Evolutionary conservation across 2,797 vertebrate species (phyloP), one percentile per base, ranked within the genome.

Genomic region (Hylomyscus alleni): DNA sequence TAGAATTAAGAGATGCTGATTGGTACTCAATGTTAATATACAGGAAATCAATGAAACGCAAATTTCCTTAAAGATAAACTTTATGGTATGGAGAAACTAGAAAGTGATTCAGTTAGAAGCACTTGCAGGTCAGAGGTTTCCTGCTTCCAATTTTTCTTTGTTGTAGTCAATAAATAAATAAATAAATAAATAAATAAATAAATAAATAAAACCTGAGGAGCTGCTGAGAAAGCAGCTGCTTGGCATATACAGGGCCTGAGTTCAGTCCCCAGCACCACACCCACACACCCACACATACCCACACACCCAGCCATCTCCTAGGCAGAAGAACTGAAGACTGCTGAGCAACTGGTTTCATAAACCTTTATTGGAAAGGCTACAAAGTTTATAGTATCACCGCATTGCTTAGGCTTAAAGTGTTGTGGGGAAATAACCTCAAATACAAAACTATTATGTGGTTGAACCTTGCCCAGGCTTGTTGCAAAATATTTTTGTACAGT

Each of bases 321-420:
- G 5, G 69, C 67, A 76, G 29, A 47, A 84, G 86, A 85, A 54
- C 10, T 65, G 34, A 80, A 96, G 78, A 97, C 95, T 93, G 95
- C 87, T 93, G 84, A 62, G 76, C 65, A 94, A 62, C 47, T 89
- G 96, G 95, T 96, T 97, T 96, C 60, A 95, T 69, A 97, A 97
- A 96, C 96, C 96, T 98, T 98, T 97, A 97, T 96, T 96, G 96
- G 92, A 96, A 96, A 96, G 97, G 96, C 92, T 94, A 96, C 97
- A 97, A 95, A 95, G 85, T 97, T 94, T 34, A 50, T 83, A 86
- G 89, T 91, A 83, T 87, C 93, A 93, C 90, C 82, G 96, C 54
- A 93, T 95, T 94, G 94, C 93, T 96, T 93, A 90, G 6, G 69
- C 77, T 96, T 93, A 34, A 78, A 75, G 93, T 92, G 92, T 87